These are phyloP conservation scores for Oryzias woworae DNA, from an alignment of 2,113 vertebrate species.

Conservation along the genomic window DNA sequence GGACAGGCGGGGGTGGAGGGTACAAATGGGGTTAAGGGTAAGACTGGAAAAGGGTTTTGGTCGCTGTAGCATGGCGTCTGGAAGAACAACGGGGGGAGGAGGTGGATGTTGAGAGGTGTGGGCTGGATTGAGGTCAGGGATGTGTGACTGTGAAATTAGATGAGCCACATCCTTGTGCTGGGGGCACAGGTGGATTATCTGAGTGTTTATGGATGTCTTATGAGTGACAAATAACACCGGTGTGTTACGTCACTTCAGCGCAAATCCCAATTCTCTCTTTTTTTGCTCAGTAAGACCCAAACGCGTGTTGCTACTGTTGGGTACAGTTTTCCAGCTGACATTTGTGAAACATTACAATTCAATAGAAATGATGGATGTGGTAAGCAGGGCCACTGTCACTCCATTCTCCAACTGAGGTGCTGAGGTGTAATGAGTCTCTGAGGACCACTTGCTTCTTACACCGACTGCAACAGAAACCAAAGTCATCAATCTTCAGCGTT, in stretches of 20 bases:
- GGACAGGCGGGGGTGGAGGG: slow-evolving; percentile 34
- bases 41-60: slow-evolving; percentile 33
- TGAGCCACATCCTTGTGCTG: slow-evolving; percentile 45
- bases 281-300: neutral
- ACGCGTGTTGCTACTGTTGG: neutral
- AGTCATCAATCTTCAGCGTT: slow-evolving; percentile 64
- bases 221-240: slow-evolving; percentile 17
- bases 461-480: slow-evolving; percentile 46
- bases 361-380: slow-evolving; percentile 61
- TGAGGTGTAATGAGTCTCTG: slow-evolving; percentile 63
- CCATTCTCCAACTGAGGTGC: slow-evolving; percentile 43
- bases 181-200: slow-evolving; percentile 55
- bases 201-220: slow-evolving; percentile 30
- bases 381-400: slow-evolving; percentile 46
- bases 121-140: slow-evolving; percentile 62
- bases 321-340: slow-evolving; percentile 32
- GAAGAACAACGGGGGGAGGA: slow-evolving; percentile 17
- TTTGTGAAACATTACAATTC: slow-evolving; percentile 37
- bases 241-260: neutral
- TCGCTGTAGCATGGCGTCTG: slow-evolving; percentile 30
- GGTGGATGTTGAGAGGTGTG: slow-evolving; percentile 24
- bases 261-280: neutral
- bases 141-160: slow-evolving; percentile 59
- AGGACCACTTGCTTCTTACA: slow-evolving; percentile 64
- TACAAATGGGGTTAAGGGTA: slow-evolving; percentile 64